Percentiles rank a stretch among this genome's conserved stretches.
phyloP scores from a whole-genome alignment of 92 coral and sea anemone genomes.

The Porites lobata region DNA sequence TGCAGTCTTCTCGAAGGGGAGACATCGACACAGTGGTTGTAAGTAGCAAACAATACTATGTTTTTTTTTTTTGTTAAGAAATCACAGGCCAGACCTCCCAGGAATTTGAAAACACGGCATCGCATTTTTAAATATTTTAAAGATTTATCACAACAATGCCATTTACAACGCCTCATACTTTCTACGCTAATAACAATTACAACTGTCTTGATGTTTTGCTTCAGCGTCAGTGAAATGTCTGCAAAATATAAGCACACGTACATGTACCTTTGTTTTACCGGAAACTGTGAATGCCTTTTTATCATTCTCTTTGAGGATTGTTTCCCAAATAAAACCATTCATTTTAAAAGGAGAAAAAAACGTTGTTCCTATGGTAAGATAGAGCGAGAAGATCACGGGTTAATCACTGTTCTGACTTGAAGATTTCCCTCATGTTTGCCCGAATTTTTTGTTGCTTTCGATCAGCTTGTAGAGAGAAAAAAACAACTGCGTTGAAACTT shows the following conservation, averaged over 20 bases:
- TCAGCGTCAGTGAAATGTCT: neutral
- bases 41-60: slow-evolving; percentile 34
- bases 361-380: too few relatives aligned
- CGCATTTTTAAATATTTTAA: slow-evolving; percentile 15
- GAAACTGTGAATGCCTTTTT: neutral
- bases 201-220: neutral
- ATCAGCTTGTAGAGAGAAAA: neutral
- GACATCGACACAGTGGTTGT: slow-evolving; percentile 87
- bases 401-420: neutral
- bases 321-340: neutral
- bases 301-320: neutral
- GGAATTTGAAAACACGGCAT: neutral
- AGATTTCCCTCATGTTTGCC: neutral
- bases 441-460: too few relatives aligned
- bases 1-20: slow-evolving; percentile 93
- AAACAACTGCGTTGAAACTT: neutral
- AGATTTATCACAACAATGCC: neutral
- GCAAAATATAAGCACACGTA: neutral
- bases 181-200: neutral
- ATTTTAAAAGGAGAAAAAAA: neutral
- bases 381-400: neutral
- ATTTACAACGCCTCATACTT: neutral
- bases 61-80: neutral
- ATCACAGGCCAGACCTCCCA: slow-evolving; percentile 14
- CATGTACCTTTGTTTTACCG: slow-evolving; percentile 13